These are phyloP conservation scores for Thunnus maccoyii DNA, from an alignment of 2,113 vertebrate genomes.

Conservation along the genomic window DNA sequence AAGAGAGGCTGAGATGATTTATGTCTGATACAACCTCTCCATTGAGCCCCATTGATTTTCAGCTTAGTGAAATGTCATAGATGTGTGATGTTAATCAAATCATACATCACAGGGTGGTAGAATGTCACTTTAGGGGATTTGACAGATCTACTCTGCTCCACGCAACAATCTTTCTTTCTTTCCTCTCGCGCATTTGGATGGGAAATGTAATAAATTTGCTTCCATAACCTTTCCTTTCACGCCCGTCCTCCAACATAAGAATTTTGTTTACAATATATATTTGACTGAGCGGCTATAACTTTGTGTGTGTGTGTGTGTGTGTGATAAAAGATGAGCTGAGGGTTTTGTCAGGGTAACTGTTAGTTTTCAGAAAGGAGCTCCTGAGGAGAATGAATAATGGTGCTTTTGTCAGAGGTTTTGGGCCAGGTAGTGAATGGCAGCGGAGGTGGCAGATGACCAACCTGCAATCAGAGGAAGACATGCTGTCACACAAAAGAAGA, in stretches of 20 bases:
- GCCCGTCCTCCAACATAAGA: not conserved
- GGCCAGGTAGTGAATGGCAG: conserved; percentile 5
- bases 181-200: conserved; percentile 22
- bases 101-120: conserved; percentile 66
- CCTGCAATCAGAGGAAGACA: conserved; percentile 59
- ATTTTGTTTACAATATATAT: not conserved
- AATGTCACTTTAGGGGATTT: conserved; percentile 64
- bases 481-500: not conserved
- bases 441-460: conserved; percentile 2
- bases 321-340: not conserved
- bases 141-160: conserved; percentile 41
- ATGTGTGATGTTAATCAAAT: conserved; percentile 76
- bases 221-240: conserved; percentile 11
- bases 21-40: conserved; percentile 62
- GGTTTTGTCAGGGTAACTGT: conserved; percentile 1
- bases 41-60: conserved; percentile 74
- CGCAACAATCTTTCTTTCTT: conserved; percentile 26
- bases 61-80: conserved; percentile 76
- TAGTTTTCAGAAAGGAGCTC: not conserved
- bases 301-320: not conserved
- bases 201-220: conserved; percentile 14
- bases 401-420: conserved; percentile 36
- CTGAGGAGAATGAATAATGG: conserved; percentile 5
- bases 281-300: conserved; percentile 14
- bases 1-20: conserved; percentile 58